A percentile compares a stretch with the other conserved stretches of the same genome.
Conservation (phyloP, 2,888 invertebrate species). For the Drosophila falleni region DNA sequence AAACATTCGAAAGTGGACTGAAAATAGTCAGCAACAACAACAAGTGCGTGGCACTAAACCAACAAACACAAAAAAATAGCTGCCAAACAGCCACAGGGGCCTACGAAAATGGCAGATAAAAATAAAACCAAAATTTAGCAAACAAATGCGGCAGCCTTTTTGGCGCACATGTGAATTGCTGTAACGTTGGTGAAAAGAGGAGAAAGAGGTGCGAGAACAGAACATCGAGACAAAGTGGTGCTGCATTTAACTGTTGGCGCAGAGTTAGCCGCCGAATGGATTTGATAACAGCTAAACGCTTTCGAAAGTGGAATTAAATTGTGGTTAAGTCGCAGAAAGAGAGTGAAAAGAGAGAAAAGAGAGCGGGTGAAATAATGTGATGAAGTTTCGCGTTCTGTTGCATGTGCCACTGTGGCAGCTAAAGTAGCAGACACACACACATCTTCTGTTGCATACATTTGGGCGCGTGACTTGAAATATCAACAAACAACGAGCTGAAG, state of each 20-base stretch:
- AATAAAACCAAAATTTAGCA: slow-evolving; percentile 54
- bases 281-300: slow-evolving; percentile 25
- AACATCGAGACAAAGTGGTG: slow-evolving; percentile 36
- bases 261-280: slow-evolving; percentile 13
- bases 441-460: slow-evolving; percentile 32
- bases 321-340: neutral
- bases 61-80: slow-evolving; percentile 34
- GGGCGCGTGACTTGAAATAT: slow-evolving; percentile 36
- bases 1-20: slow-evolving; percentile 74
- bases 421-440: slow-evolving; percentile 15
- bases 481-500: slow-evolving; percentile 49
- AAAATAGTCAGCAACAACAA: slow-evolving; percentile 65
- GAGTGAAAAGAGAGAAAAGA: neutral
- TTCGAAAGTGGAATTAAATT: slow-evolving; percentile 15
- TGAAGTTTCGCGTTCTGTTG: slow-evolving; percentile 14
- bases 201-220: neutral
- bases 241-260: slow-evolving; percentile 54
- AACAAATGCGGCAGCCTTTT: slow-evolving; percentile 61
- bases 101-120: slow-evolving; percentile 36
- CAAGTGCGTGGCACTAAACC: slow-evolving; percentile 43
- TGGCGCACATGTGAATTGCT: slow-evolving; percentile 35
- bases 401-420: slow-evolving; percentile 8
- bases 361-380: neutral
- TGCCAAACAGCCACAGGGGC: slow-evolving; percentile 46
- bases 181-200: neutral